Percentiles rank a stretch among this genome's conserved stretches.
Conservation (phyloP, 2,797 vertebrate genomes). For the Gymnothorax javanicus region DNA sequence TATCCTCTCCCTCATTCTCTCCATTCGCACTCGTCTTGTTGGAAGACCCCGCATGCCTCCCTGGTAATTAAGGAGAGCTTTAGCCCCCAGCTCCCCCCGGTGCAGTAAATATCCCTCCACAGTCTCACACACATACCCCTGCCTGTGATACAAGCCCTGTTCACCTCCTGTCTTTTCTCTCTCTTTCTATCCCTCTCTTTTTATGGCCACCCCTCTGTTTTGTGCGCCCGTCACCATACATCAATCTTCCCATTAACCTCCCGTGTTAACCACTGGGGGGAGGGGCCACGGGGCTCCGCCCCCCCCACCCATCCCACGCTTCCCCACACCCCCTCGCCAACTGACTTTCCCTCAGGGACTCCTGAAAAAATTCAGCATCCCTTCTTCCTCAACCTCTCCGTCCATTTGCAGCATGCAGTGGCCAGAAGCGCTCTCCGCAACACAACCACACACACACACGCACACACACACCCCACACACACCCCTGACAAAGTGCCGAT, state of each 20-base stretch:
- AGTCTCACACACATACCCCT: slow-evolving; percentile 59
- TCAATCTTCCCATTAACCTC: slow-evolving; percentile 97
- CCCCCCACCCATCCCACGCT: slow-evolving; percentile 56
- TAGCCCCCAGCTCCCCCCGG: slow-evolving; percentile 72
- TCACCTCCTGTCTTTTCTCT: slow-evolving; percentile 64
- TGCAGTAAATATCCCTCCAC: slow-evolving; percentile 79
- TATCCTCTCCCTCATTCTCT: slow-evolving; percentile 93
- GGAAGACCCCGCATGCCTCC: slow-evolving; percentile 73
- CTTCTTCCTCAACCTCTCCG: slow-evolving; percentile 25
- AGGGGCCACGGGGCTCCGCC: slow-evolving; percentile 76
- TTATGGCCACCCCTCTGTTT: slow-evolving; percentile 76
- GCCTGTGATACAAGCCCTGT: slow-evolving; percentile 64
- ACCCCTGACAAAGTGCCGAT: slow-evolving; percentile 16
- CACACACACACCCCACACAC: slow-evolving; percentile 9
- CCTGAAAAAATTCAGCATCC: slow-evolving; percentile 37
- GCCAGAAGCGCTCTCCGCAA: not conserved
- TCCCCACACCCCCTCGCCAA: slow-evolving; percentile 65
- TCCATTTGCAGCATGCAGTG: not conserved
- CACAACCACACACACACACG: not conserved
- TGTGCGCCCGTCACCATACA: slow-evolving; percentile 83
- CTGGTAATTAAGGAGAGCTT: slow-evolving; percentile 97
- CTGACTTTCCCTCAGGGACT: slow-evolving; percentile 63
- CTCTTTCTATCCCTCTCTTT: slow-evolving; percentile 64
- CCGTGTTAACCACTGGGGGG: slow-evolving; percentile 82
- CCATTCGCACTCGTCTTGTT: slow-evolving; percentile 72